Percentiles rank a stretch among this genome's conserved stretches.
Evolutionary conservation across 1,140 invertebrate genomes (phyloP).

Genomic region (Bombyx mandarina): DNA sequence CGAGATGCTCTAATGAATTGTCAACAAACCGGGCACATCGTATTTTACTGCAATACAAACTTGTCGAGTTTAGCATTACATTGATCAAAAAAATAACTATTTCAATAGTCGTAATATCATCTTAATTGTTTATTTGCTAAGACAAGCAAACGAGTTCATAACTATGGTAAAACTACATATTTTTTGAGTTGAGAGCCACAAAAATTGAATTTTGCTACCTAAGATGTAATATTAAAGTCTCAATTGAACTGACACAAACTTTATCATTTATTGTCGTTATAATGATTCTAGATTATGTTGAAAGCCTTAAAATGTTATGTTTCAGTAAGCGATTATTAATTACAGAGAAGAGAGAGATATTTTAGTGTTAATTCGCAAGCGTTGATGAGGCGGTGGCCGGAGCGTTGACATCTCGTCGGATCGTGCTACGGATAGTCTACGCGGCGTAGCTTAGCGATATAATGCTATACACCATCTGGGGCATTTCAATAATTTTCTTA

Average conservation of each 20-base stretch:
- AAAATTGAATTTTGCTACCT: too few species aligned
- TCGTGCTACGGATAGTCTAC: neutral
- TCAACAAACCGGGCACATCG: conserved; percentile 33
- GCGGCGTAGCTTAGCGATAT: neutral
- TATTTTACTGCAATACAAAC: neutral
- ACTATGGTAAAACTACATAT: too few species aligned
- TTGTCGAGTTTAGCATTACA: neutral
- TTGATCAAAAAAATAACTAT: neutral
- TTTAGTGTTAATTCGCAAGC: conserved; percentile 19
- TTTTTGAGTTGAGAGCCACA: too few species aligned
- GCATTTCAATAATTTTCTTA: too few species aligned
- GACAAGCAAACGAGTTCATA: too few species aligned
- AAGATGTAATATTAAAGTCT: too few species aligned
- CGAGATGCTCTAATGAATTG: conserved; percentile 59
- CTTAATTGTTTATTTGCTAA: neutral
- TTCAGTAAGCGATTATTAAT: conserved; percentile 27
- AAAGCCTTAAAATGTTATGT: neutral
- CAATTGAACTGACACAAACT: too few species aligned
- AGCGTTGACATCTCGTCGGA: conserved; percentile 5
- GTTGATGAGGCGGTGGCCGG: conserved; percentile 7
- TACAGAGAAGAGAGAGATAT: conserved; percentile 23
- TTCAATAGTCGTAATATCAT: neutral
- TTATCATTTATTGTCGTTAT: too few species aligned
- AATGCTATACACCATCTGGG: too few species aligned
- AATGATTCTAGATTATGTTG: neutral